Base-by-base conservation (phyloP, 2,113 vertebrate species). In the Gymnocephalus cernua region DNA sequence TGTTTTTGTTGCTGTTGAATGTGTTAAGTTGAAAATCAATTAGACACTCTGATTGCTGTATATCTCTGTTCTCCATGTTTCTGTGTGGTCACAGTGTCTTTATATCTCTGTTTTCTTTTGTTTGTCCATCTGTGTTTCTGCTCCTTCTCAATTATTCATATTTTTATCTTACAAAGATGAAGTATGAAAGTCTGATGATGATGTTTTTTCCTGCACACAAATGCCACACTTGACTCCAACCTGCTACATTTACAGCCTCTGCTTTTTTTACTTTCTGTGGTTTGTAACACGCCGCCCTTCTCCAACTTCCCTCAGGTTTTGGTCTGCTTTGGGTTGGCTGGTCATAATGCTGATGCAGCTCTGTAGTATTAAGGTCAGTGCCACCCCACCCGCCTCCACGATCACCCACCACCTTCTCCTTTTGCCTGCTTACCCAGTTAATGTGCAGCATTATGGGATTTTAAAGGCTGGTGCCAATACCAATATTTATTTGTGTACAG, bases 341-440 rank as follows among this genome's bases (percentile, higher is more conserved):
- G 94, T 97, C 97, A 97, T 96, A 96, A 99, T 99, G 98, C 97
- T 99, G 98, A 97, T 99, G 95, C 97, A 98, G 96, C 97, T 99
- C 96, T 99, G 97, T 98, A 99, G 97, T 97, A 97, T 99, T 95
- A 99, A 99, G 98, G 98, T 99, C 96, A 99, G 98, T 99, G 96
- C 93, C 94, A 83, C 95, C 96, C 95, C 50, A 14, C 53, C 23
- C 48, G 6, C 4, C 44, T 77, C 23, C 69, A 53, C 29, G 2
- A 18, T 41, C 73, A 59, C 38, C 83, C 69, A 68, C 53, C 56
- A 62, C 59, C 68, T 15, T 48, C 51, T 69, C 44, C 50, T 19
- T 75, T 18, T 73, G 47, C 23, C 6, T 83, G 76, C 57, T 67
- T 44, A 58, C 44, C 4, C 56, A 21, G 23, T 81, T 6, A 70